Percentiles rank a stretch among this genome's conserved stretches.
phyloP scores from a whole-genome alignment of 2,113 vertebrate genomes.

The Eolophus roseicapilla region DNA sequence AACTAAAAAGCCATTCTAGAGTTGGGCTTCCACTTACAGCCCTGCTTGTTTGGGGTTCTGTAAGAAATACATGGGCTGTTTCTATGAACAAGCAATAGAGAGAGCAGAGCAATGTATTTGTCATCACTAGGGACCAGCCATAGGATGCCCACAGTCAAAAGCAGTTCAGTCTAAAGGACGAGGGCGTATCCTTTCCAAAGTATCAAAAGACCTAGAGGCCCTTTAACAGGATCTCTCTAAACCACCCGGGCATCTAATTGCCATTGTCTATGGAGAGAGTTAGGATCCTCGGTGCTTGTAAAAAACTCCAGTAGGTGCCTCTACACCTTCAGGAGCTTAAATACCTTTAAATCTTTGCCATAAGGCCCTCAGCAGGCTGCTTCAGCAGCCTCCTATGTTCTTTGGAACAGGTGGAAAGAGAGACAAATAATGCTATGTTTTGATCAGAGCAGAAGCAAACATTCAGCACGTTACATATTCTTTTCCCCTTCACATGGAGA shows the following conservation, averaged over 20 bases:
- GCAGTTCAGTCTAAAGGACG: not conserved
- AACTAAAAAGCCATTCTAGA: not conserved
- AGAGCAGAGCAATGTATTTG: not conserved
- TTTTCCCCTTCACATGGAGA: not conserved
- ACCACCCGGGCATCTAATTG: not conserved
- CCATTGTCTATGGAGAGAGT: not conserved
- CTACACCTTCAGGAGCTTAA: conserved; percentile 23
- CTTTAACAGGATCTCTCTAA: not conserved
- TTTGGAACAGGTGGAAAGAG: not conserved
- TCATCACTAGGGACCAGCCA: not conserved
- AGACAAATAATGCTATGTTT: not conserved
- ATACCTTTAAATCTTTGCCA: not conserved
- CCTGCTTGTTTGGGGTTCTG: not conserved
- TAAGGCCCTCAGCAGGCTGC: not conserved
- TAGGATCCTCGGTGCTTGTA: not conserved
- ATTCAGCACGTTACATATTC: not conserved
- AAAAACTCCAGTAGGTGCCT: not conserved
- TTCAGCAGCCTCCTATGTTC: not conserved
- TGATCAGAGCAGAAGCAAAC: not conserved
- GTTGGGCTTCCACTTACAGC: not conserved
- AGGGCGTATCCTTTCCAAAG: not conserved
- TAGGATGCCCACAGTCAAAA: not conserved
- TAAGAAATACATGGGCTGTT: not conserved
- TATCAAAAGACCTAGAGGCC: not conserved
- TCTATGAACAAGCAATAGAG: not conserved